Evolutionary conservation across 2,888 invertebrate species (phyloP).

Genomic region (Ypsolopha sequella): DNA sequence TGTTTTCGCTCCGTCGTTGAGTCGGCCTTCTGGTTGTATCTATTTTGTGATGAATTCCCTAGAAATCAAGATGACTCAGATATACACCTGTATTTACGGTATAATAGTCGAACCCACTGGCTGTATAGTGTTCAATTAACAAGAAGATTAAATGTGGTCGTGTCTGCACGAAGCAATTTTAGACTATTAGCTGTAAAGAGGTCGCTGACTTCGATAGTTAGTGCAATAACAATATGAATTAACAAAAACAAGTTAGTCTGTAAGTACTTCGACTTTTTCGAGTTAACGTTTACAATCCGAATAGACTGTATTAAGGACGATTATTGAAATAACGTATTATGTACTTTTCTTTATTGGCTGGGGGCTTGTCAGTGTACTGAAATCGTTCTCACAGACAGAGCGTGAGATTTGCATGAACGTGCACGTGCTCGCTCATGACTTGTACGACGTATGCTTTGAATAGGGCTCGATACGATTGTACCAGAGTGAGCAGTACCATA

Average conservation of each 20-base stretch:
- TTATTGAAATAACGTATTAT: conserved; percentile 28
- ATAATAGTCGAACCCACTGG: conserved; percentile 12
- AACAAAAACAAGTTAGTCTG: conserved; percentile 24
- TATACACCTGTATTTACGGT: background rate
- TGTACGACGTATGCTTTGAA: too few relatives aligned
- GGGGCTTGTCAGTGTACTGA: background rate
- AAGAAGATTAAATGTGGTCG: conserved; percentile 12
- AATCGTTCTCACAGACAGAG: too few relatives aligned
- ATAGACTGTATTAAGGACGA: conserved; percentile 57
- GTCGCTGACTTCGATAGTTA: conserved; percentile 33
- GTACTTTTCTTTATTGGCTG: conserved; percentile 17
- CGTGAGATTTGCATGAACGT: too few relatives aligned
- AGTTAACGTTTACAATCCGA: conserved; percentile 61
- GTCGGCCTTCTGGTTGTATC: too few relatives aligned
- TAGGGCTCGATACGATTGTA: too few relatives aligned
- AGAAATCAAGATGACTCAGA: background rate
- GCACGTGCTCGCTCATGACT: too few relatives aligned
- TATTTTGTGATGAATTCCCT: too few relatives aligned
- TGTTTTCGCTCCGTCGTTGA: too few relatives aligned
- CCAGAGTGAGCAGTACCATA: too few relatives aligned
- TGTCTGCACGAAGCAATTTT: conserved; percentile 47
- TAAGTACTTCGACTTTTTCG: conserved; percentile 57
- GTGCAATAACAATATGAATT: conserved; percentile 9
- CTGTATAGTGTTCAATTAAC: conserved; percentile 28
- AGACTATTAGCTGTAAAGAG: conserved; percentile 30